These are phyloP conservation scores for Rhabdophis nuchalis DNA, from an alignment of 2,797 vertebrate genomes.

Conservation along the genomic window DNA sequence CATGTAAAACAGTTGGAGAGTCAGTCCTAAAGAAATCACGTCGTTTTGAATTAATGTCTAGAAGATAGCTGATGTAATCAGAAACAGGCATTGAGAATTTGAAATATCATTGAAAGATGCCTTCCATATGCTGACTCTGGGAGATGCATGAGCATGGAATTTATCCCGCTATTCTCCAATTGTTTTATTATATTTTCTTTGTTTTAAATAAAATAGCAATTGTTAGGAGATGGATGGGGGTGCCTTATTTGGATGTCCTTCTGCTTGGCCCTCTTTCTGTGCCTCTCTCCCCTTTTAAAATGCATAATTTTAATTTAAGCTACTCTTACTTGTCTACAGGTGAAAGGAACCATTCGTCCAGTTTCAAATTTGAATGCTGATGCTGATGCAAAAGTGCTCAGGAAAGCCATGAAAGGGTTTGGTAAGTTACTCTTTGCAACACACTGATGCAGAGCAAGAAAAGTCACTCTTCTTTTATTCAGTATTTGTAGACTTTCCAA, in stretches of 20 bases:
- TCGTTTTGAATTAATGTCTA: not conserved
- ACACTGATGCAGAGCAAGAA: not conserved
- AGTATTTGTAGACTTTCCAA: not conserved
- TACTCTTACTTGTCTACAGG: slow-evolving; percentile 65
- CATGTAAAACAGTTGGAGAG: not conserved
- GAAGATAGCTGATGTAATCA: not conserved
- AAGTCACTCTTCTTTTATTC: not conserved
- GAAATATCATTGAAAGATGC: not conserved
- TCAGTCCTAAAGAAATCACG: not conserved
- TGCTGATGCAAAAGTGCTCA: slow-evolving; percentile 85
- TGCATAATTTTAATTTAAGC: slow-evolving; percentile 18
- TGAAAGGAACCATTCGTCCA: slow-evolving; percentile 80
- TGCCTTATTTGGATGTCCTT: slow-evolving; percentile 4
- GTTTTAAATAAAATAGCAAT: not conserved
- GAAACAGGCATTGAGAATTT: not conserved
- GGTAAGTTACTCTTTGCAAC: slow-evolving; percentile 68
- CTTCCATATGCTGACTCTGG: not conserved
- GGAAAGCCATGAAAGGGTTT: slow-evolving; percentile 97
- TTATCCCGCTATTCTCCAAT: not conserved
- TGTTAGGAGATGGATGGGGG: not conserved
- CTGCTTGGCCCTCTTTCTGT: slow-evolving; percentile 42
- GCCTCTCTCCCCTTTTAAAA: not conserved
- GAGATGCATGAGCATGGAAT: not conserved
- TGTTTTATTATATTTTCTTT: not conserved
- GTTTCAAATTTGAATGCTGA: slow-evolving; percentile 76